phyloP scores from a whole-genome alignment of 1,140 invertebrate species.

The Orchesella cincta region DNA sequence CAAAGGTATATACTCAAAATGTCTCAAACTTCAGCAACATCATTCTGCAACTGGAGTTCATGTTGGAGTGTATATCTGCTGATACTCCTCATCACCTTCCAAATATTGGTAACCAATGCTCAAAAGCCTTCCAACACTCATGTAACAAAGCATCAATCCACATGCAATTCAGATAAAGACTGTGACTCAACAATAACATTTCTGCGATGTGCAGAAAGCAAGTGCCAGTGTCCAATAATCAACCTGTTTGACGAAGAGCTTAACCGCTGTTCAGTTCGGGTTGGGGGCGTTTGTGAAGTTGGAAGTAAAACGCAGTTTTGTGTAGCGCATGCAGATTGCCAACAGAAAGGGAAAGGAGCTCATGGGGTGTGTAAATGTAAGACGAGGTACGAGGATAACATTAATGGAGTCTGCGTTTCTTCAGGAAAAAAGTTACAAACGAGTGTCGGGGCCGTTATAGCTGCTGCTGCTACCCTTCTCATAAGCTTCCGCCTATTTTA shows the following conservation, averaged over 20 bases:
- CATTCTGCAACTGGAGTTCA: too few species aligned
- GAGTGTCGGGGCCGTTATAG: not conserved
- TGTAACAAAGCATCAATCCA: not conserved
- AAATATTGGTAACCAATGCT: too few species aligned
- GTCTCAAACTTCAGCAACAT: too few species aligned
- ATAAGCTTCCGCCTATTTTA: not conserved
- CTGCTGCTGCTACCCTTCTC: not conserved
- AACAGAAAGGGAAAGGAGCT: not conserved
- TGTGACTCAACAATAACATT: slow-evolving; percentile 11
- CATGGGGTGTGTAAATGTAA: not conserved
- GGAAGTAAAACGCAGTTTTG: slow-evolving; percentile 4
- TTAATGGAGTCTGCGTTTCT: not conserved
- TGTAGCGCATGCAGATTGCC: not conserved
- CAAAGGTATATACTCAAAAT: too few species aligned
- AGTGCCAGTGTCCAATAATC: not conserved
- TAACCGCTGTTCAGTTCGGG: not conserved
- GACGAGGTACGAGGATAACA: not conserved
- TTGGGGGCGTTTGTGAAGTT: not conserved
- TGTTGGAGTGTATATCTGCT: too few species aligned
- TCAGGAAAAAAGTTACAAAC: too few species aligned
- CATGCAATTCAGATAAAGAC: not conserved
- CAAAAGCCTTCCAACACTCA: not conserved
- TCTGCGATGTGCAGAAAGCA: not conserved
- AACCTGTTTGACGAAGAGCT: slow-evolving; percentile 11
- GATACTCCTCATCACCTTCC: too few species aligned